phyloP scores from a whole-genome alignment of 2,888 invertebrate genomes.

The Neoaliturus tenellus region DNA sequence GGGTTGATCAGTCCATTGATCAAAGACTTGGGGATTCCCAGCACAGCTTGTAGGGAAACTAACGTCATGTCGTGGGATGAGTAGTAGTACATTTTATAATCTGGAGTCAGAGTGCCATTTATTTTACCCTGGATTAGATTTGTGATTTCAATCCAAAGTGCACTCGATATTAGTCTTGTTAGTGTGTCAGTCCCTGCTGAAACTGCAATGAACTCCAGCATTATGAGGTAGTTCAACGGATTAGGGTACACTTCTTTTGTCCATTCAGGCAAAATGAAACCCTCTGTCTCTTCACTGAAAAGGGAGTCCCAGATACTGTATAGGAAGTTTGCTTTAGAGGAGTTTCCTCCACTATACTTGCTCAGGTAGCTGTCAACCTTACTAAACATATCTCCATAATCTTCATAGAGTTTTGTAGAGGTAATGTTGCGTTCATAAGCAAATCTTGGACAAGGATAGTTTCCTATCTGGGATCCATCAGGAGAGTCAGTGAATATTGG shows the following conservation, averaged over 20 bases:
- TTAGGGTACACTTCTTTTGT: not conserved
- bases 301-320: not conserved
- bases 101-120: not conserved
- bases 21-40: not conserved
- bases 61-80: not conserved
- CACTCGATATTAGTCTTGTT: not conserved
- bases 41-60: not conserved
- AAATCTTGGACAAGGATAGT: not conserved
- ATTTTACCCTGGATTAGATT: not conserved
- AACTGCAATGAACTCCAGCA: not conserved
- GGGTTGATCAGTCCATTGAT: constrained; percentile 5
- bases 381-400: not conserved
- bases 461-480: not conserved
- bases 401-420: not conserved
- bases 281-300: not conserved
- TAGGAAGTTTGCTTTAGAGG: not conserved
- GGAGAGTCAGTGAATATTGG: constrained; percentile 16
- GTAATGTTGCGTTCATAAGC: not conserved
- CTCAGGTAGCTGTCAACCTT: not conserved
- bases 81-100: constrained; percentile 6
- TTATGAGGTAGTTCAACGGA: not conserved
- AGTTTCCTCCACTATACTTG: not conserved
- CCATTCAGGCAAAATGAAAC: constrained; percentile 5
- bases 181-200: not conserved
- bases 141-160: not conserved